Evolutionary conservation across 1,140 invertebrate species (phyloP).

Genomic region (Glomeris maerens): DNA sequence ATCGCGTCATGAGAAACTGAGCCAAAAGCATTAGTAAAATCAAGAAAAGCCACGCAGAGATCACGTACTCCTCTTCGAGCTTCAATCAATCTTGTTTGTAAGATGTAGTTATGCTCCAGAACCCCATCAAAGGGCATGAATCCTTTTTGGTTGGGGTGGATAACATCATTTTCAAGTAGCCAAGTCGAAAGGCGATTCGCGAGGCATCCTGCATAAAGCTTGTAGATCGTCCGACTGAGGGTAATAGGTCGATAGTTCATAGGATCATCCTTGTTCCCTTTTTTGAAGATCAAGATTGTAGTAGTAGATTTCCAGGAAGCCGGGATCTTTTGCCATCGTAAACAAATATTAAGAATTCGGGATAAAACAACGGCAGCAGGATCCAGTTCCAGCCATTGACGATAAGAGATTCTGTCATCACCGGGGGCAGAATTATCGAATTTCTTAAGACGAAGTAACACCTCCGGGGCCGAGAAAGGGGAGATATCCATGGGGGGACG

Average conservation of each 20-base stretch:
- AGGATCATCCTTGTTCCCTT: neutral
- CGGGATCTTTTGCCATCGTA: slow-evolving; percentile 11
- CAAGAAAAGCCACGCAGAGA: slow-evolving; percentile 23
- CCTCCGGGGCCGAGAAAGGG: too few relatives aligned
- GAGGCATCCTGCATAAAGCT: too few relatives aligned
- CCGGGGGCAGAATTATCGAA: slow-evolving; percentile 22
- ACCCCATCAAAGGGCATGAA: slow-evolving; percentile 26
- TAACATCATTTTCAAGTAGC: neutral
- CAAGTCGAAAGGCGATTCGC: slow-evolving; percentile 11
- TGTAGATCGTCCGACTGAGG: too few relatives aligned
- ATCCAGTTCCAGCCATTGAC: slow-evolving; percentile 6
- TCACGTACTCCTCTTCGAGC: slow-evolving; percentile 11
- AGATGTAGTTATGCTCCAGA: slow-evolving; percentile 28
- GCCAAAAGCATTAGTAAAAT: too few relatives aligned
- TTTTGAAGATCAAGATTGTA: slow-evolving; percentile 18
- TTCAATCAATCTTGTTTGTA: slow-evolving; percentile 20
- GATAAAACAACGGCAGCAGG: slow-evolving; percentile 12
- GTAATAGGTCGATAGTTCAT: slow-evolving; percentile 3
- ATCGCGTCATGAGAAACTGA: too few relatives aligned
- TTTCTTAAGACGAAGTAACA: neutral
- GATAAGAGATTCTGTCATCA: slow-evolving; percentile 17
- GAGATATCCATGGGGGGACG: too few relatives aligned
- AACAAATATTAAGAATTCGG: slow-evolving; percentile 14
- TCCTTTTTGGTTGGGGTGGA: too few relatives aligned
- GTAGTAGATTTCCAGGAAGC: slow-evolving; percentile 17